Evolutionary conservation across 2,888 invertebrate species (phyloP).

Genomic region (Diploptera punctata): DNA sequence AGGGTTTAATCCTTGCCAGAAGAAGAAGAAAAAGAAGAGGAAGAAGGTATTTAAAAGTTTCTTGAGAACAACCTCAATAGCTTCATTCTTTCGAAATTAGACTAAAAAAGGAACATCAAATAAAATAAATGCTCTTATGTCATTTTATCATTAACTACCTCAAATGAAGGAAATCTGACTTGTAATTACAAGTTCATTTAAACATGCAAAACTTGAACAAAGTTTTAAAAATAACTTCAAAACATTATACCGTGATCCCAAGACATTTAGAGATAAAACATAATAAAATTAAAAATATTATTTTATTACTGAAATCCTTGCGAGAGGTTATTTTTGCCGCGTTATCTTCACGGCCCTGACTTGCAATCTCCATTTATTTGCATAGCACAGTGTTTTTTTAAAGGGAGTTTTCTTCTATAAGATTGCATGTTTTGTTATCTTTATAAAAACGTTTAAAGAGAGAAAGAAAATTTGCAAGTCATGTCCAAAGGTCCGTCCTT

Average conservation of each 20-base stretch:
- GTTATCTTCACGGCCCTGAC: neutral
- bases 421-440: conserved; percentile 21
- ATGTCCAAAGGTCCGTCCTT: conserved; percentile 1
- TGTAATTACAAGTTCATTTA: neutral
- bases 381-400: neutral
- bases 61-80: too few species aligned
- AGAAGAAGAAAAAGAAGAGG: too few species aligned
- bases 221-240: neutral
- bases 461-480: conserved; percentile 16
- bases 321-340: neutral
- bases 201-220: neutral
- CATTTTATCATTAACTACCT: too few species aligned
- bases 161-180: neutral
- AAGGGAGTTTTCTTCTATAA: neutral
- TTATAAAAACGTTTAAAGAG: conserved; percentile 15
- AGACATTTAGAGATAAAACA: neutral
- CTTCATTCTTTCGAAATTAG: too few species aligned
- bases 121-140: too few species aligned
- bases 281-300: conserved; percentile 12
- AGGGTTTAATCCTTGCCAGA: too few species aligned
- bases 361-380: neutral
- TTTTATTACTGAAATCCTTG: neutral
- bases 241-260: neutral
- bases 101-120: too few species aligned
- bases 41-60: too few species aligned